Evolutionary conservation across 2,888 invertebrate genomes (phyloP).

Genomic region (Geophilus truncorum): DNA sequence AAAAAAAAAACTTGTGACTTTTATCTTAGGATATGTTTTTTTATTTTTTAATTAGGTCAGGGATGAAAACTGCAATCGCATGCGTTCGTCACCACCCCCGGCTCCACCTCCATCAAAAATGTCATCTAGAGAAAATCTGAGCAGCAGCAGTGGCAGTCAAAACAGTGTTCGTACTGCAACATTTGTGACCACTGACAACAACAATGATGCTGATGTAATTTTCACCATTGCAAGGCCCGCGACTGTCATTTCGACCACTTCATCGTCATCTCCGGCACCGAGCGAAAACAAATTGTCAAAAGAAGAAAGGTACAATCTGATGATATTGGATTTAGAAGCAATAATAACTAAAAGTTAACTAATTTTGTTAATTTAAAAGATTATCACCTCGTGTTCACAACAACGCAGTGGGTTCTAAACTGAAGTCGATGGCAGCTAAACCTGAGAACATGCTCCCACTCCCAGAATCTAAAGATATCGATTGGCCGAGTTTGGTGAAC

Average conservation of each 20-base stretch:
- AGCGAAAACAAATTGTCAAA: conserved; percentile 57
- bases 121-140: conserved; percentile 33
- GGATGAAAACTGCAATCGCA: conserved; percentile 29
- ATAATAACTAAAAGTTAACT: too few species aligned
- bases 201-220: conserved; percentile 40
- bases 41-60: background rate
- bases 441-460: conserved; percentile 51
- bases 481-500: conserved; percentile 75
- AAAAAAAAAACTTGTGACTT: too few species aligned
- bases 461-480: conserved; percentile 62
- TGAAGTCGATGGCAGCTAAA: conserved; percentile 31
- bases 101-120: conserved; percentile 34
- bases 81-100: conserved; percentile 19
- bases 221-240: conserved; percentile 59
- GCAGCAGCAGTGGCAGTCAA: conserved; percentile 3
- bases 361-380: background rate
- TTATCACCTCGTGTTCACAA: conserved; percentile 10
- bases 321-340: too few species aligned
- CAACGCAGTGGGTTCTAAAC: conserved; percentile 14
- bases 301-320: conserved; percentile 58
- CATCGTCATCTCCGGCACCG: conserved; percentile 46
- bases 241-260: conserved; percentile 60
- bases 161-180: background rate
- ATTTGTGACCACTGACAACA: conserved; percentile 2
- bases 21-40: background rate